Percentiles rank a stretch among this genome's conserved stretches.
Conservation (phyloP, 1,140 invertebrate genomes). For the Oreohelix idahoensis region DNA sequence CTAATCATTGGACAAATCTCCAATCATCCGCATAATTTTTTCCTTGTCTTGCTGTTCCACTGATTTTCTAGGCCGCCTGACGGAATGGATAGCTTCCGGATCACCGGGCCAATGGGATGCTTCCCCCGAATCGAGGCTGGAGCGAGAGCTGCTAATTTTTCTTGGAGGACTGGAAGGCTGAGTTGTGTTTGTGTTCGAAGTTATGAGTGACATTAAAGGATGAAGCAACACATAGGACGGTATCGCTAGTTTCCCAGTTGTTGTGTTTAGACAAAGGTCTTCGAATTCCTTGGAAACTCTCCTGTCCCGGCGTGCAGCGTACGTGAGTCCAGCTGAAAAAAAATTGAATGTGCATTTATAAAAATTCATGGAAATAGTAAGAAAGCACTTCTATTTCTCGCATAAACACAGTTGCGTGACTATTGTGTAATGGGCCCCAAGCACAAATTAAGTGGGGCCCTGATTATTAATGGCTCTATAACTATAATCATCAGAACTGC, state of each 20-base stretch:
- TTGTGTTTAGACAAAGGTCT: slow-evolving; percentile 43
- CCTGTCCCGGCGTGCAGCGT: slow-evolving; percentile 40
- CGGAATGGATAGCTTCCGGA: slow-evolving; percentile 57
- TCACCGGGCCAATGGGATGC: slow-evolving; percentile 46
- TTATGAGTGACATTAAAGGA: background rate
- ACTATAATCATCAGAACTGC: too few relatives aligned
- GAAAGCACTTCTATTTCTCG: too few relatives aligned
- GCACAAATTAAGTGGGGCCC: too few relatives aligned
- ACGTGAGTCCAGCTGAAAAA: background rate
- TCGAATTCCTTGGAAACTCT: slow-evolving; percentile 46
- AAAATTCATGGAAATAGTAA: too few relatives aligned
- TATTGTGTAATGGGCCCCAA: too few relatives aligned
- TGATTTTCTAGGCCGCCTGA: slow-evolving; percentile 50
- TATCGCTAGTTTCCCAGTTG: slow-evolving; percentile 42
- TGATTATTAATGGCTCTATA: too few relatives aligned
- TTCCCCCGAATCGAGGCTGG: slow-evolving; percentile 46
- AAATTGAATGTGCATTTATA: background rate
- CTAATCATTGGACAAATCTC: background rate
- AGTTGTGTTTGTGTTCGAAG: background rate
- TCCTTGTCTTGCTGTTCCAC: slow-evolving; percentile 51
- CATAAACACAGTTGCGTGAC: too few relatives aligned
- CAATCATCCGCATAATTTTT: background rate
- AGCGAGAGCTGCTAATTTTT: slow-evolving; percentile 11
- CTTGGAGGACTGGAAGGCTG: slow-evolving; percentile 35
- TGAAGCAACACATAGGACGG: slow-evolving; percentile 3